Conservation (phyloP, 23 tunicate species). For the Trididemnum miniatum region DNA sequence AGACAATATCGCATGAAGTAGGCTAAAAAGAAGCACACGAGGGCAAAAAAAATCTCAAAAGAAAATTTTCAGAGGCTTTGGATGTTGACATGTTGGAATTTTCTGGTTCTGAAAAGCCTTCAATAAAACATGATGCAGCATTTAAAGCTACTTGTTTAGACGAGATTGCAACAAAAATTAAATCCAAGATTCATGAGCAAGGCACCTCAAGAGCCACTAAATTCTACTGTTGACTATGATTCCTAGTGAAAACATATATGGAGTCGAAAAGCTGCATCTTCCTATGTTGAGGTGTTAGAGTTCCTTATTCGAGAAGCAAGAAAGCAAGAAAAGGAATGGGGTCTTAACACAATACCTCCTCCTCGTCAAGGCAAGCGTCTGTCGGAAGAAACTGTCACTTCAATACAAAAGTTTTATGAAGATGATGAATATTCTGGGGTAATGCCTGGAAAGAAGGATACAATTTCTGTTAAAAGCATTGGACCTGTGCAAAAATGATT, state of each 20-base stretch:
- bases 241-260: not conserved
- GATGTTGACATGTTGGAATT: not conserved
- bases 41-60: not conserved
- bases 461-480: not conserved
- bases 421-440: not conserved
- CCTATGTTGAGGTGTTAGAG: not conserved
- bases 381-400: not conserved
- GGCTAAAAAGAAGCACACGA: not conserved
- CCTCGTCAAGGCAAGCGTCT: constrained; percentile 7
- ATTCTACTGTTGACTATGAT: not conserved
- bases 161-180: not conserved
- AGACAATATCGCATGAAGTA: not conserved
- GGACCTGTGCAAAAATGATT: not conserved
- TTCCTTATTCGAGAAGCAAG: not conserved
- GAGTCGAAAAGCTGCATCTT: not conserved
- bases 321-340: not conserved
- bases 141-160: not conserved
- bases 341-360: not conserved
- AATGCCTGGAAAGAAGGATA: constrained; percentile 6
- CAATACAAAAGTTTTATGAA: not conserved
- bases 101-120: not conserved
- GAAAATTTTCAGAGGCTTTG: too few species aligned
- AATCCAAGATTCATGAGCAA: not conserved
- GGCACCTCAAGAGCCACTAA: not conserved
- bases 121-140: not conserved